Evolutionary conservation across 2,888 invertebrate species (phyloP).

Genomic region (Embidobia sp.): DNA sequence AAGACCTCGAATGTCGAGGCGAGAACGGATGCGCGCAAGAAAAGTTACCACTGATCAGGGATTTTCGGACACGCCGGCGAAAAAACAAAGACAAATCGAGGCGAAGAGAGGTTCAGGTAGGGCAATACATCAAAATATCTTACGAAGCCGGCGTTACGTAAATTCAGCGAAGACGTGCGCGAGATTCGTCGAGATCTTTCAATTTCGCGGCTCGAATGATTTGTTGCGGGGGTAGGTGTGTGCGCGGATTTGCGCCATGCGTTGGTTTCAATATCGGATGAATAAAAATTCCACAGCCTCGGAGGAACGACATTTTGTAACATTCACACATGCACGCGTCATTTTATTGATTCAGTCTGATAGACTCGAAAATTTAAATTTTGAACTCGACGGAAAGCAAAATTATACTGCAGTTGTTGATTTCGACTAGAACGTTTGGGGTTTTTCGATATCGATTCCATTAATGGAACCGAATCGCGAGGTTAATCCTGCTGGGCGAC

Average conservation of each 20-base stretch:
- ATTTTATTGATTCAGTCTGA: conserved; percentile 51
- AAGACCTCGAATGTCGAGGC: no score
- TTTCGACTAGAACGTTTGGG: neutral
- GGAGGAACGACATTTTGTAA: conserved; percentile 36
- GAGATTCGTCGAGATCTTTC: conserved; percentile 45
- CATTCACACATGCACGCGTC: conserved; percentile 23
- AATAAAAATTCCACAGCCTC: conserved; percentile 46
- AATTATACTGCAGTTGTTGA: conserved; percentile 23
- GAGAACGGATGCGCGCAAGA: no score
- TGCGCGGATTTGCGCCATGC: conserved; percentile 49
- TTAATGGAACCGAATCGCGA: no score
- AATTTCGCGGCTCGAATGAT: conserved; percentile 42
- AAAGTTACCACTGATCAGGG: neutral
- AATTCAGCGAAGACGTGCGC: conserved; percentile 32
- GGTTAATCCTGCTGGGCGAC: no score
- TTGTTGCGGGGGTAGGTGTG: conserved; percentile 24
- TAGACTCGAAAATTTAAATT: conserved; percentile 50
- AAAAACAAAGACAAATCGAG: conserved; percentile 23
- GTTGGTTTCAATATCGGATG: conserved; percentile 44
- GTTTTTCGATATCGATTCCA: neutral
- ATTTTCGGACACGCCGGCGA: neutral
- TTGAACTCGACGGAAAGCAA: conserved; percentile 13
- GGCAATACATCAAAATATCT: conserved; percentile 33
- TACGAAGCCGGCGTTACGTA: conserved; percentile 17
- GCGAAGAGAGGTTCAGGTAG: conserved; percentile 12